A percentile compares a stretch with the other conserved stretches of the same genome.
Conservation (phyloP, 2,797 vertebrate species). For the Nyctibius grandis region DNA sequence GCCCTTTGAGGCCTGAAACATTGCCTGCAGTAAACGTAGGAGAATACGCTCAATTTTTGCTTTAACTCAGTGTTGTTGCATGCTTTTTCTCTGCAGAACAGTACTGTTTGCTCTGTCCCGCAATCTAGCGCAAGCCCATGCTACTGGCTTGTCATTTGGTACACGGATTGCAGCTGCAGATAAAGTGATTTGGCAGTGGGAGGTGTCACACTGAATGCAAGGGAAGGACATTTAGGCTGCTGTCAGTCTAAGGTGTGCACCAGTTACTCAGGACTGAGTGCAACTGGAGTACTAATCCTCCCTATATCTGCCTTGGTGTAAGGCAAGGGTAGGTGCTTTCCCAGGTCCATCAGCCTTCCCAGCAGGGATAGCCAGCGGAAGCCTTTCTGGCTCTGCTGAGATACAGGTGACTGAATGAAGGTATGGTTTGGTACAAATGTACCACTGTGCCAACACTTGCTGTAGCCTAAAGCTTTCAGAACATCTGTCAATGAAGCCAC, state of each 20-base stretch:
- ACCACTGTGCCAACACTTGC: background rate
- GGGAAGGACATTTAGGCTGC: background rate
- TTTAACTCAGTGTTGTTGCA: background rate
- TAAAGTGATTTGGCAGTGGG: background rate
- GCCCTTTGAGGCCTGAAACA: background rate
- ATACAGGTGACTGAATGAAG: background rate
- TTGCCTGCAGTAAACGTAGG: background rate
- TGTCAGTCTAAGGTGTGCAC: background rate
- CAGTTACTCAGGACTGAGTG: background rate
- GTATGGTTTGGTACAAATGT: background rate
- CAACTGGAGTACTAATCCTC: background rate
- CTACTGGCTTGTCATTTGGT: background rate
- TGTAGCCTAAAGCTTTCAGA: background rate
- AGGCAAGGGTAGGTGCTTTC: background rate
- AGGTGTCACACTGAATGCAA: background rate
- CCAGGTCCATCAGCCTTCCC: background rate
- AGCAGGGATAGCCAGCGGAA: background rate
- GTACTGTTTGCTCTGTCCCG: fast-evolving
- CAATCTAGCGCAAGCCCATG: background rate
- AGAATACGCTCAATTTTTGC: background rate
- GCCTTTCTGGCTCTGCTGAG: background rate
- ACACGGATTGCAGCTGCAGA: background rate
- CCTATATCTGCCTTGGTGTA: background rate
- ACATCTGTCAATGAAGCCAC: background rate
- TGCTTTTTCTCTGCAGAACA: background rate